phyloP scores from a whole-genome alignment of 2,113 vertebrate species.

The Datnioides undecimradiatus region DNA sequence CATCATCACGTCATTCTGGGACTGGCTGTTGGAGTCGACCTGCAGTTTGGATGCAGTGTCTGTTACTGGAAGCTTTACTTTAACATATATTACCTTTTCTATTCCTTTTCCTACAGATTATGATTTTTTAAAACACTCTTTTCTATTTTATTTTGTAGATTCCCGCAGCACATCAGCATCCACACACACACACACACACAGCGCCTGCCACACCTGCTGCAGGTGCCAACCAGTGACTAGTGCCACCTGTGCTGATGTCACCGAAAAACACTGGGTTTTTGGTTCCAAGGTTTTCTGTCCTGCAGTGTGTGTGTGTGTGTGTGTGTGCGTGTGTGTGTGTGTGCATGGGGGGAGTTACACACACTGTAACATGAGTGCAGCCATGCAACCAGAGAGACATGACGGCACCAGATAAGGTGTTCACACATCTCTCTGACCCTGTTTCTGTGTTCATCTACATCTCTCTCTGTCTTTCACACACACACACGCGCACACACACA shows the following conservation, averaged over 20 bases:
- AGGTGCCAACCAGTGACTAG: conserved; percentile 11
- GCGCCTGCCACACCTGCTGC: conserved; percentile 21
- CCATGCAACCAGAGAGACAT: conserved; percentile 66
- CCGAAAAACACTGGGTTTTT: too few species aligned
- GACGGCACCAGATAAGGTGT: conserved; percentile 69
- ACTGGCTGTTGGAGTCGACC: too few species aligned
- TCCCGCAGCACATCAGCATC: background rate
- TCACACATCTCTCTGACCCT: conserved; percentile 27
- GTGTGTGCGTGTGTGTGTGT: conserved; percentile 16
- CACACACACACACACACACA: too few species aligned
- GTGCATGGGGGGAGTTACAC: conserved; percentile 18
- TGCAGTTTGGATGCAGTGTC: background rate
- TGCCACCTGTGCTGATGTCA: conserved; percentile 57
- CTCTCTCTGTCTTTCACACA: too few species aligned
- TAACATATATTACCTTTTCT: too few species aligned
- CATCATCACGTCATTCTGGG: background rate
- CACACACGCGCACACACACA: too few species aligned
- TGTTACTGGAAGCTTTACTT: too few species aligned
- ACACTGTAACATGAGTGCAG: conserved; percentile 64
- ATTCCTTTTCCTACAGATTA: too few species aligned
- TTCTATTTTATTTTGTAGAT: background rate
- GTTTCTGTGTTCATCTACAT: conserved; percentile 3
- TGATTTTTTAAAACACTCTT: too few species aligned
- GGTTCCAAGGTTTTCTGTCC: too few species aligned
- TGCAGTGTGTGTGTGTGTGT: conserved; percentile 19